Evolutionary conservation across 2,797 vertebrate genomes (phyloP).

Genomic region (Epinephelus awoara): DNA sequence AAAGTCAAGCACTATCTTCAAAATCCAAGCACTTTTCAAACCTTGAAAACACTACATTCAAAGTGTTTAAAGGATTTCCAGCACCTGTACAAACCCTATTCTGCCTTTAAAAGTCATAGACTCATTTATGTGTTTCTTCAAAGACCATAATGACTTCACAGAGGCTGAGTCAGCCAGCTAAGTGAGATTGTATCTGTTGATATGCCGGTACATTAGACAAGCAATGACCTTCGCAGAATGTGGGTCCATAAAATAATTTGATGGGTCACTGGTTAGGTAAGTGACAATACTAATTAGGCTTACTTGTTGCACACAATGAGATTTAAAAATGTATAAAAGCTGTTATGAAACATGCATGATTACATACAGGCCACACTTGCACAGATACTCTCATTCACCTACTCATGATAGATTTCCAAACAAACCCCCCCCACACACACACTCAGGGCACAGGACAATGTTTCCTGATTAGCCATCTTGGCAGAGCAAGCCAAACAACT

Average conservation of each 20-base stretch:
- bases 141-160: neutral
- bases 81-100: too few relatives aligned
- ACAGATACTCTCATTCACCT: neutral
- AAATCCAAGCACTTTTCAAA: too few relatives aligned
- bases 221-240: conserved; percentile 9
- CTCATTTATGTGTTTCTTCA: neutral
- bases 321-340: neutral
- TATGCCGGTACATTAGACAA: conserved; percentile 12
- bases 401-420: conserved; percentile 1
- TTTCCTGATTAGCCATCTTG: conserved; percentile 42
- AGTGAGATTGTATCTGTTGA: conserved; percentile 8
- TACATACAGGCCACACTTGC: neutral
- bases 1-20: too few relatives aligned
- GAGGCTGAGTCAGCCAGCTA: neutral
- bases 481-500: conserved; percentile 21
- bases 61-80: too few relatives aligned
- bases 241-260: conserved; percentile 11
- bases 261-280: conserved; percentile 8
- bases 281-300: neutral
- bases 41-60: too few relatives aligned
- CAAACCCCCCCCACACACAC: conserved; percentile 2
- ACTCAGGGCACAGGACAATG: conserved; percentile 23
- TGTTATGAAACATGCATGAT: neutral
- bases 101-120: neutral
- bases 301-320: conserved; percentile 1